Evolutionary conservation across 2,113 vertebrate genomes (phyloP).

Genomic region (Callospermophilus lateralis): DNA sequence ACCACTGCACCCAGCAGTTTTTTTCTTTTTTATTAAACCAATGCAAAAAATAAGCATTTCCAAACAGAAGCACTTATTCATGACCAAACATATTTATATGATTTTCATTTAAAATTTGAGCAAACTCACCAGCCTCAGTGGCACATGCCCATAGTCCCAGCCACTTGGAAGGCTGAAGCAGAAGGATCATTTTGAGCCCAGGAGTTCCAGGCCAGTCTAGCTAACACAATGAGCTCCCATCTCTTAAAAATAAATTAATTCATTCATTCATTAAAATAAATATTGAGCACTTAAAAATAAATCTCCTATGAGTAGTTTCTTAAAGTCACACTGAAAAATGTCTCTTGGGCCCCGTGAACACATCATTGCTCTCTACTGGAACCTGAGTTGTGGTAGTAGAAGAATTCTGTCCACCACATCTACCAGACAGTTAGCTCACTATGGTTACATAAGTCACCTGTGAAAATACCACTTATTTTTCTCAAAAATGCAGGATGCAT

Average conservation of each 20-base stretch:
- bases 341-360: constrained; percentile 33
- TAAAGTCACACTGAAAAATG: not conserved
- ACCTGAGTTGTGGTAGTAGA: not conserved
- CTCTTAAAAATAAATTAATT: not conserved
- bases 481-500: constrained; percentile 72
- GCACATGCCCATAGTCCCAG: not conserved
- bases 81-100: not conserved
- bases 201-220: not conserved
- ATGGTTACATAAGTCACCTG: constrained; percentile 65
- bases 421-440: constrained; percentile 56
- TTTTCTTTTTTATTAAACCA: not conserved
- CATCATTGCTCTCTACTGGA: constrained; percentile 6
- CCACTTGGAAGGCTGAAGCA: not conserved
- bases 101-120: not conserved
- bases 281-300: not conserved
- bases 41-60: not conserved
- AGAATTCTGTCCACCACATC: not conserved
- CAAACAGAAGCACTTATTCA: constrained; percentile 42
- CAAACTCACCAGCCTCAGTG: not conserved
- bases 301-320: not conserved
- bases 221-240: not conserved
- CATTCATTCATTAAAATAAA: not conserved
- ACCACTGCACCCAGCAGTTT: no score
- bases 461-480: constrained; percentile 77
- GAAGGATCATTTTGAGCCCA: not conserved